Conservation (phyloP, 2,888 invertebrate species). For the Oscheius sp. region DNA sequence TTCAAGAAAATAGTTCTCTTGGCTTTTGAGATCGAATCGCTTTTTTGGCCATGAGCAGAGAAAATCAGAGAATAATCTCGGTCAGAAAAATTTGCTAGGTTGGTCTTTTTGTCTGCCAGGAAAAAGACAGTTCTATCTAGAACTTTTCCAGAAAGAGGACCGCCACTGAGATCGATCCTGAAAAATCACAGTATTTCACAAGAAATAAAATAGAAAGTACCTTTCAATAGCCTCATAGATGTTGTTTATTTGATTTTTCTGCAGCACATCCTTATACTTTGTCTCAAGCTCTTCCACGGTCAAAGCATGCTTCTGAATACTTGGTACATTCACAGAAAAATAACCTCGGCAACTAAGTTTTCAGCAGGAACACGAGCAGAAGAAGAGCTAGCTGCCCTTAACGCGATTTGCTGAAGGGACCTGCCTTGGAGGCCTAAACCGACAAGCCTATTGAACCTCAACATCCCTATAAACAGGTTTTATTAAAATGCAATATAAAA, state of each 20-base stretch:
- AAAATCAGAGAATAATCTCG: conserved; percentile 14
- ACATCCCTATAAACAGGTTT: neutral
- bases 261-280: conserved; percentile 8
- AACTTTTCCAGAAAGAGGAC: conserved; percentile 16
- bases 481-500: neutral
- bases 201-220: neutral
- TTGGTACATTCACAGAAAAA: neutral
- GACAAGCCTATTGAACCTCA: conserved; percentile 14
- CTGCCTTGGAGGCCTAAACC: neutral
- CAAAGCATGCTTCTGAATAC: conserved; percentile 6
- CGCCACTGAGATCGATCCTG: conserved; percentile 16
- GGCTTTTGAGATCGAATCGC: neutral
- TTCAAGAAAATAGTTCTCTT: neutral
- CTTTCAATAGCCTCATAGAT: conserved; percentile 10
- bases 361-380: neutral
- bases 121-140: neutral
- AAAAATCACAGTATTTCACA: neutral
- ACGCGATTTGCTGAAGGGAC: conserved; percentile 6
- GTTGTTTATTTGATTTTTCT: neutral
- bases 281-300: neutral
- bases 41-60: neutral
- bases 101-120: neutral
- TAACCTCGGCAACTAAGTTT: conserved; percentile 1
- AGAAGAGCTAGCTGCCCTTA: conserved; percentile 20
- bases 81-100: neutral